A percentile compares a stretch with the other conserved stretches of the same genome.
Evolutionary conservation across 2,888 invertebrate species (phyloP).

Genomic region (Biston stratarius): DNA sequence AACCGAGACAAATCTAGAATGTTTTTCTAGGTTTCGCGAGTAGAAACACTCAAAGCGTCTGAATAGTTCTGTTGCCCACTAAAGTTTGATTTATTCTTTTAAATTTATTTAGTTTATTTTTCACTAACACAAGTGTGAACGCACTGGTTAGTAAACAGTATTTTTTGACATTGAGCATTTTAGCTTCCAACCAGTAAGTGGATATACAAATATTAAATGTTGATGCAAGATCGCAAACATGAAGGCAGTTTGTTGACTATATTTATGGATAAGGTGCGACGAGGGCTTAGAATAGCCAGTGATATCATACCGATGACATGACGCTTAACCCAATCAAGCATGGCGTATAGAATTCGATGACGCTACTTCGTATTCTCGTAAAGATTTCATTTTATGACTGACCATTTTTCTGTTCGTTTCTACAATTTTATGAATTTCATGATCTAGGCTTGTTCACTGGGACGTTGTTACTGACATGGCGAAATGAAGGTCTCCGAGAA

Average conservation of each 20-base stretch:
- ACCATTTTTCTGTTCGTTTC: background rate
- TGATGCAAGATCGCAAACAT: slow-evolving; percentile 33
- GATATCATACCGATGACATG: slow-evolving; percentile 60
- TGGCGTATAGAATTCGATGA: slow-evolving; percentile 32
- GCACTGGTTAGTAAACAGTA: background rate
- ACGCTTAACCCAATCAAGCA: slow-evolving; percentile 61
- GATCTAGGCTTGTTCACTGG: background rate
- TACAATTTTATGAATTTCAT: background rate
- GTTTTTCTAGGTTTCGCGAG: too few relatives aligned
- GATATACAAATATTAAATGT: slow-evolving; percentile 39
- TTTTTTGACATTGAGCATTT: slow-evolving; percentile 25
- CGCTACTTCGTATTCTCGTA: slow-evolving; percentile 10
- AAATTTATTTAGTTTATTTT: background rate
- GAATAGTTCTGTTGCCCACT: too few relatives aligned
- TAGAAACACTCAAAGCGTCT: too few relatives aligned
- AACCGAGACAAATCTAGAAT: too few relatives aligned
- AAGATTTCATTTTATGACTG: slow-evolving; percentile 8
- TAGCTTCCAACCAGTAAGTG: slow-evolving; percentile 20
- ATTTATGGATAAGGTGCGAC: slow-evolving; percentile 61
- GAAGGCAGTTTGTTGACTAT: slow-evolving; percentile 43
- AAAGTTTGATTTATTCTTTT: background rate
- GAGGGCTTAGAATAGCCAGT: slow-evolving; percentile 64
- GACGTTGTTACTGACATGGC: too few relatives aligned
- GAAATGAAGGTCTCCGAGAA: too few relatives aligned
- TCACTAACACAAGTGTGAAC: slow-evolving; percentile 4